These are phyloP conservation scores for Leucania comma DNA, from an alignment of 2,888 invertebrate species.

Conservation along the genomic window DNA sequence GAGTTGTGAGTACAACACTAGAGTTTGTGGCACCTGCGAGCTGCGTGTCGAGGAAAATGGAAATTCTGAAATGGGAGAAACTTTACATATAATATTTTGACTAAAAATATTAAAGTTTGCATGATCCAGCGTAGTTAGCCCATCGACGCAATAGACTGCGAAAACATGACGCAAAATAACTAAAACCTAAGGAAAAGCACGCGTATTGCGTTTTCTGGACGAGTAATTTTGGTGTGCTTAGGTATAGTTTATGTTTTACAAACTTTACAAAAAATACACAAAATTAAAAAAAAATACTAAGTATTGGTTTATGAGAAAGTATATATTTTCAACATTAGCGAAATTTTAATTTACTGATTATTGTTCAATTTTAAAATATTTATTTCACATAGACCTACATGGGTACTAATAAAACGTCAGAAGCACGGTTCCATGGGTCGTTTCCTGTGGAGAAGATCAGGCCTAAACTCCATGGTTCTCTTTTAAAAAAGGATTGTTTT, in stretches of 20 bases:
- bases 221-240: too few relatives aligned
- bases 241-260: too few relatives aligned
- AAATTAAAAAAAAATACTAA: too few relatives aligned
- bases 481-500: too few relatives aligned
- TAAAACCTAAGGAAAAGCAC: neutral
- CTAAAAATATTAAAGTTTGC: neutral
- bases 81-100: neutral
- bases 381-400: too few relatives aligned
- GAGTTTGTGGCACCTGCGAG: neutral
- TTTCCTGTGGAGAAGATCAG: too few relatives aligned
- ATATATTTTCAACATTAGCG: neutral
- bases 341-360: neutral
- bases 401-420: too few relatives aligned
- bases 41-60: neutral
- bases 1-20: neutral
- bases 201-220: neutral
- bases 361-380: neutral
- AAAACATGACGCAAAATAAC: neutral
- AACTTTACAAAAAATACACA: too few relatives aligned
- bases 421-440: too few relatives aligned
- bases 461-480: too few relatives aligned
- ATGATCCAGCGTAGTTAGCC: neutral
- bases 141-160: neutral
- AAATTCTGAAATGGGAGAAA: neutral
- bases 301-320: neutral